Evolutionary conservation across 2,888 invertebrate species (phyloP).

Genomic region (Acrobasis repandana): DNA sequence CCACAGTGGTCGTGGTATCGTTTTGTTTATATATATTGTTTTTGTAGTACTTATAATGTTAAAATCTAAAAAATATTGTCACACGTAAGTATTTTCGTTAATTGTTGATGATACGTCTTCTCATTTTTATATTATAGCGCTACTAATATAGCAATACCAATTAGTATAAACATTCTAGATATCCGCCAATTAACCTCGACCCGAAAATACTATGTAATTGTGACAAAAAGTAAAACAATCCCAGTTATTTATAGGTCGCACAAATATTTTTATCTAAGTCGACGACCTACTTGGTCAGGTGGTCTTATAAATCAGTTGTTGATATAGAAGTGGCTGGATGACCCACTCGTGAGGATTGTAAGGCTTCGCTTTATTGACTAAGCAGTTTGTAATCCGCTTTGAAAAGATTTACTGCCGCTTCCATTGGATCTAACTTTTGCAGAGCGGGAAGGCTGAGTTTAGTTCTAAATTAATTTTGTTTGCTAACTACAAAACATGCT

Average conservation of each 20-base stretch:
- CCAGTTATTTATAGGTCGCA: background rate
- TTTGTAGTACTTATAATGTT: no score
- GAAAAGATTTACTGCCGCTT: constrained; percentile 41
- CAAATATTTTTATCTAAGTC: constrained; percentile 9
- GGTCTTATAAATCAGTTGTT: constrained; percentile 17
- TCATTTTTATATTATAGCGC: no score
- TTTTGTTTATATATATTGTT: no score
- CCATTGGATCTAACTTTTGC: constrained; percentile 14
- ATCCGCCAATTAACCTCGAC: background rate
- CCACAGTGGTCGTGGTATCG: no score
- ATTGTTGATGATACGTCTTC: no score
- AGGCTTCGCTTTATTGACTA: constrained; percentile 51
- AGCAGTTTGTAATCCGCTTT: constrained; percentile 58
- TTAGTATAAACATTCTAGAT: no score
- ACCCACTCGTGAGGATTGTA: constrained; percentile 48
- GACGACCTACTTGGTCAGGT: constrained; percentile 19
- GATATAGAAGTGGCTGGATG: constrained; percentile 47
- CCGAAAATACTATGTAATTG: background rate
- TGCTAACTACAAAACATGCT: background rate
- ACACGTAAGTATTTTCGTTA: no score
- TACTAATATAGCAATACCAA: no score
- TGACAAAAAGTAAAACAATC: background rate
- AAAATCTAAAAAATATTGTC: no score
- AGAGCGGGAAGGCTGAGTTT: background rate
- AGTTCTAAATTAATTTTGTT: background rate